A percentile compares a stretch with the other conserved stretches of the same genome.
These are phyloP conservation scores for Pelodytes ibericus DNA, from an alignment of 2,797 vertebrate species.

Conservation along the genomic window DNA sequence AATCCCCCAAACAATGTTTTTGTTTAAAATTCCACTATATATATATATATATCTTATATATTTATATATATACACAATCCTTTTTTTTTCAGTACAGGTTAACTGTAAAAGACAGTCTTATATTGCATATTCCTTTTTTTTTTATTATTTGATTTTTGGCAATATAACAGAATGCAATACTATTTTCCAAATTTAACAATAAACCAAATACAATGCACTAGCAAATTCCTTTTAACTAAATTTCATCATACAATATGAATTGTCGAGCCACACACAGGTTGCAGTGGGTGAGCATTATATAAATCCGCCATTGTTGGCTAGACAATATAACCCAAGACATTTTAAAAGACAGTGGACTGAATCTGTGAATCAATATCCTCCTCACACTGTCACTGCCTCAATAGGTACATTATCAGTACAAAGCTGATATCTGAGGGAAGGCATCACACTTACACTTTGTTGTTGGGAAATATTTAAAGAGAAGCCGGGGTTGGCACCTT, in stretches of 20 bases:
- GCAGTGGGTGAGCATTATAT: neutral
- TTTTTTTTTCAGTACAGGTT: no score
- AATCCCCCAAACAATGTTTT: no score
- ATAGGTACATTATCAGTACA: slow-evolving; percentile 34
- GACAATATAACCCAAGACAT: slow-evolving; percentile 1
- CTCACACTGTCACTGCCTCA: slow-evolving; percentile 36
- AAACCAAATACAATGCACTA: no score
- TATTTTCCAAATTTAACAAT: no score
- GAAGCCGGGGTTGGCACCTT: slow-evolving; percentile 19
- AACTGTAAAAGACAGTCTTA: no score
- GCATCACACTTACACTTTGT: slow-evolving; percentile 41
- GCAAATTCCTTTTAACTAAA: neutral
- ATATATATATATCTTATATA: no score
- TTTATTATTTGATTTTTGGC: no score
- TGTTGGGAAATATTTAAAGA: slow-evolving; percentile 45
- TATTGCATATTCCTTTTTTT: no score
- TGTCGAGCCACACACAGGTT: neutral
- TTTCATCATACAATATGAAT: neutral
- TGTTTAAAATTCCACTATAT: no score
- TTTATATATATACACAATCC: no score
- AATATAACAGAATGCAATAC: no score
- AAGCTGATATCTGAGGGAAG: slow-evolving; percentile 17
- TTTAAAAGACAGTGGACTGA: slow-evolving; percentile 7
- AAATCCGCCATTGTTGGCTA: slow-evolving; percentile 8
- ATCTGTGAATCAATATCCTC: slow-evolving; percentile 35